Conservation (phyloP, 1,140 invertebrate genomes). For the Ruditapes philippinarum region DNA sequence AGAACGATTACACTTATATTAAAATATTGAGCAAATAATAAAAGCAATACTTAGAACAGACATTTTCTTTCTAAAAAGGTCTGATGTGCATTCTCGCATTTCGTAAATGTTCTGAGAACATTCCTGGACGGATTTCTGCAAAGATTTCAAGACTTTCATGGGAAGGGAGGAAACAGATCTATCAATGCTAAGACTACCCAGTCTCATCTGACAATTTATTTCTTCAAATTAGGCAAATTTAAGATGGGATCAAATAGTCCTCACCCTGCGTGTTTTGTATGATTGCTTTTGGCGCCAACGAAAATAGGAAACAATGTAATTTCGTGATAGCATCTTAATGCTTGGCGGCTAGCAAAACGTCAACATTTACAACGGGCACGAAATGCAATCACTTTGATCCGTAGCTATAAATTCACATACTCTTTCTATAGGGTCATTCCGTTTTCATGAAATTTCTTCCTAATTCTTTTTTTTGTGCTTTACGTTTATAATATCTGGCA, state of each 20-base stretch:
- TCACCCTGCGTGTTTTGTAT: slow-evolving; percentile 27
- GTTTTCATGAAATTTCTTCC: no score
- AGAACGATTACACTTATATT: no score
- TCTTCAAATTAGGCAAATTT: slow-evolving; percentile 65
- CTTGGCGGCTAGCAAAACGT: slow-evolving; percentile 1
- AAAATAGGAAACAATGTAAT: slow-evolving; percentile 63
- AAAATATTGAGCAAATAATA: no score
- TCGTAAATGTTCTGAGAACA: no score
- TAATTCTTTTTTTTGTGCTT: no score
- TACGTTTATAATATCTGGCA: no score
- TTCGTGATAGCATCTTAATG: slow-evolving; percentile 58
- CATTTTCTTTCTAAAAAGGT: no score
- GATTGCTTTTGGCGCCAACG: slow-evolving; percentile 59
- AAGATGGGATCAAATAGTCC: slow-evolving; percentile 56
- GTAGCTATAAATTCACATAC: neutral
- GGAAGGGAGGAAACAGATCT: slow-evolving; percentile 4
- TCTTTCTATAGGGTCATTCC: neutral
- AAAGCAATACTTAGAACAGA: no score
- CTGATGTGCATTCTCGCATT: no score
- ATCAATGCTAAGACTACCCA: neutral
- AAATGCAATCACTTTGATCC: slow-evolving; percentile 38
- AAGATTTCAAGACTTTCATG: neutral
- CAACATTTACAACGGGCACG: slow-evolving; percentile 17
- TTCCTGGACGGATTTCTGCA: no score
- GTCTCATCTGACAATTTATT: slow-evolving; percentile 52